A percentile compares a stretch with the other conserved stretches of the same genome.
These are phyloP conservation scores for Pimephales promelas DNA, from an alignment of 2,113 vertebrate genomes.

Conservation along the genomic window DNA sequence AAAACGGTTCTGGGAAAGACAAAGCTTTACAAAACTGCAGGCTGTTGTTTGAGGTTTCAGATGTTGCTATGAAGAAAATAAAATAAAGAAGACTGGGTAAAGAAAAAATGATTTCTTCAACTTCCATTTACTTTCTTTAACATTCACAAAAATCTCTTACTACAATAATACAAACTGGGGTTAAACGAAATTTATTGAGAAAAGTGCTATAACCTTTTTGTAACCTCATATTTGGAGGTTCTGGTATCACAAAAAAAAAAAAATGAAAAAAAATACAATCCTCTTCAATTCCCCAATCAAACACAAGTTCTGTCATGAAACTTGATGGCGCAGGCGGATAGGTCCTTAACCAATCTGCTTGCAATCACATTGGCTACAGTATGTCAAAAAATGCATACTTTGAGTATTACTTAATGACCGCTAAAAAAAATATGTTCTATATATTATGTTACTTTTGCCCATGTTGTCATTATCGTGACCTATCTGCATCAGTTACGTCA, in stretches of 20 bases:
- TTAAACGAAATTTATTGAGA: neutral
- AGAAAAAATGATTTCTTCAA: slow-evolving; percentile 23
- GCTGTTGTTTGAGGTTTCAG: slow-evolving; percentile 20
- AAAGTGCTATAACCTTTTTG: neutral
- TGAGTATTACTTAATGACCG: too few relatives aligned
- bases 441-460: too few relatives aligned
- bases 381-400: too few relatives aligned
- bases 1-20: neutral
- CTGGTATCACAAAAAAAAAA: neutral
- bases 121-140: too few relatives aligned
- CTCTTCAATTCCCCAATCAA: neutral
- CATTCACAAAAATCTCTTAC: neutral
- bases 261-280: neutral
- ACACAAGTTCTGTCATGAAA: too few relatives aligned
- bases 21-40: slow-evolving; percentile 27
- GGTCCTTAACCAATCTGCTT: too few relatives aligned
- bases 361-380: too few relatives aligned
- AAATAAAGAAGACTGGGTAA: neutral
- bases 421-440: too few relatives aligned
- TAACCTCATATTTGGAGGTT: neutral
- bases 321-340: too few relatives aligned
- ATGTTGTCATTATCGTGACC: too few relatives aligned
- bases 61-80: neutral
- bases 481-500: too few relatives aligned
- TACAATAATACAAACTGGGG: too few relatives aligned